Conservation (phyloP, 1,140 invertebrate species). For the Drosophila asahinai region DNA sequence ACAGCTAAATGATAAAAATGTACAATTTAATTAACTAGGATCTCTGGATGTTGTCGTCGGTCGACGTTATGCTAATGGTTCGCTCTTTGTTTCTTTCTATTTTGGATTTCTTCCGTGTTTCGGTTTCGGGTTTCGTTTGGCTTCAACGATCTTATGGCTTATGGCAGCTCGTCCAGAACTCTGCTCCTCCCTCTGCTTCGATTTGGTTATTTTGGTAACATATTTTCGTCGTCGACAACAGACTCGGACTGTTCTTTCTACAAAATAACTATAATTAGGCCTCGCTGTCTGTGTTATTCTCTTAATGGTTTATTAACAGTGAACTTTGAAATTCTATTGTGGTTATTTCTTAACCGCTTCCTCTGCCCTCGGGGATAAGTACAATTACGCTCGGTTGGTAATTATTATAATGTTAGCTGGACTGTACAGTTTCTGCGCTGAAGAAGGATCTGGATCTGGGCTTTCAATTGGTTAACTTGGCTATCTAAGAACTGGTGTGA, state of each 20-base stretch:
- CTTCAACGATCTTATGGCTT: constrained; percentile 43
- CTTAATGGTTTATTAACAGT: constrained; percentile 77
- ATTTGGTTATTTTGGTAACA: constrained; percentile 44
- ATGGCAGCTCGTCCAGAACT: constrained; percentile 47
- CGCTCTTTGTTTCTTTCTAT: constrained; percentile 29
- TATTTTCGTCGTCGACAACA: constrained; percentile 9
- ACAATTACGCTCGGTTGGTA: constrained; percentile 38
- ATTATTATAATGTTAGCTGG: constrained; percentile 11
- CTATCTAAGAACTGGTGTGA: constrained; percentile 69
- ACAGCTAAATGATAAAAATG: constrained; percentile 78
- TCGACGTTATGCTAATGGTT: constrained; percentile 34
- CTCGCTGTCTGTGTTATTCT: constrained; percentile 31
- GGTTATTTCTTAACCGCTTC: constrained; percentile 5
- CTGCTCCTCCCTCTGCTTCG: neutral
- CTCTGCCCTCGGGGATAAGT: constrained; percentile 27
- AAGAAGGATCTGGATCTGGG: constrained; percentile 17
- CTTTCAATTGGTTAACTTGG: constrained; percentile 76
- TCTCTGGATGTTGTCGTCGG: constrained; percentile 54
- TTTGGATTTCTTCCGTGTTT: constrained; percentile 28
- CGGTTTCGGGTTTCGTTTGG: constrained; percentile 45
- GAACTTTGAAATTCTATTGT: constrained; percentile 63
- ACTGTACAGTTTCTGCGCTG: constrained; percentile 36
- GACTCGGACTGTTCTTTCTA: constrained; percentile 22
- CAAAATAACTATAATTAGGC: constrained; percentile 68
- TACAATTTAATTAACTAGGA: constrained; percentile 84